These are phyloP conservation scores for Drosophila ananassae DNA, from an alignment of 1,140 invertebrate species.

Conservation along the genomic window DNA sequence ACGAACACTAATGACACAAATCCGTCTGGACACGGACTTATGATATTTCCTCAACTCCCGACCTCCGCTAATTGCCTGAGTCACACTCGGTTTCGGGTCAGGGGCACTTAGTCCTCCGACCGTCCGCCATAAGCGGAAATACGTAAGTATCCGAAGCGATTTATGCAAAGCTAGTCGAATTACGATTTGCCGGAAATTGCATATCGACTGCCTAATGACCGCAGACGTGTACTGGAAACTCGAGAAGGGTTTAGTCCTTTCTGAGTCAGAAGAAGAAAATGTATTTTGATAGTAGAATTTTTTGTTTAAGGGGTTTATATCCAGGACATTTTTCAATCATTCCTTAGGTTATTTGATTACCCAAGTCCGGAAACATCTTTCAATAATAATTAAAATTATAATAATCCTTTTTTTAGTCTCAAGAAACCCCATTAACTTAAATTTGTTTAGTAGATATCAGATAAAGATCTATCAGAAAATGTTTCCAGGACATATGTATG, in stretches of 20 bases:
- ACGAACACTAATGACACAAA: conserved; percentile 68
- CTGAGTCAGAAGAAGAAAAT: background rate
- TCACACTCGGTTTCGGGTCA: conserved; percentile 46
- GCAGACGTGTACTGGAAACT: conserved; percentile 24
- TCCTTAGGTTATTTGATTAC: too few species aligned
- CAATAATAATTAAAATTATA: too few species aligned
- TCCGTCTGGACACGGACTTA: conserved; percentile 57
- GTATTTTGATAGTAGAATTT: background rate
- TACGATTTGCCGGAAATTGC: conserved; percentile 74
- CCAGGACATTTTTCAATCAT: background rate
- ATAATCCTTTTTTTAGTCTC: too few species aligned
- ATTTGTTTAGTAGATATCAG: background rate
- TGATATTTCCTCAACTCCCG: conserved; percentile 9
- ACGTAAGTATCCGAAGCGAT: conserved; percentile 56
- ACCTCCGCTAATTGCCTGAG: conserved; percentile 69
- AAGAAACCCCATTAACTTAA: too few species aligned
- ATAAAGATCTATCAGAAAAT: background rate
- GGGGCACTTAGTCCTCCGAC: conserved; percentile 58
- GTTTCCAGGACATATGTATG: background rate
- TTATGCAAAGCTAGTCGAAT: conserved; percentile 72
- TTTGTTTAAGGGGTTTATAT: background rate
- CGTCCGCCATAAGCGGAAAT: conserved; percentile 35
- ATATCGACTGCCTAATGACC: conserved; percentile 59
- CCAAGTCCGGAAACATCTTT: too few species aligned
- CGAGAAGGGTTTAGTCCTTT: conserved; percentile 32